These are phyloP conservation scores for Drosophila tanythrix DNA, from an alignment of 2,888 invertebrate genomes.

Conservation along the genomic window DNA sequence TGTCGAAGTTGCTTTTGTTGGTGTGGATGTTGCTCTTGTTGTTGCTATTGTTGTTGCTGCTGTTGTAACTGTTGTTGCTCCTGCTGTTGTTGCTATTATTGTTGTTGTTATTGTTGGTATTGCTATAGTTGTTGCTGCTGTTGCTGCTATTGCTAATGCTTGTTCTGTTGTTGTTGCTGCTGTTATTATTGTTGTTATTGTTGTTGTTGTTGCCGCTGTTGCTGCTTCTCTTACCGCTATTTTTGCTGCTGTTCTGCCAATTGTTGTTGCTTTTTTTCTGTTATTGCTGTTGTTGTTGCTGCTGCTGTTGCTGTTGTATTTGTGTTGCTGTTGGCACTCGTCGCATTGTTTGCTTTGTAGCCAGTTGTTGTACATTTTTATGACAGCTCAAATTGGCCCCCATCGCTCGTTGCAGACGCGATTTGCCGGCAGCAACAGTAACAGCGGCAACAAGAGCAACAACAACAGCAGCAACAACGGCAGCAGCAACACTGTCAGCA, in stretches of 20 bases:
- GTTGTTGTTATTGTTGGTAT: slow-evolving; percentile 41
- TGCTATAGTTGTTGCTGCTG: slow-evolving; percentile 40
- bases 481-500: slow-evolving; percentile 75
- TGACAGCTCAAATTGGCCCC: slow-evolving; percentile 80
- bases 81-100: slow-evolving; percentile 31
- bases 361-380: slow-evolving; percentile 79
- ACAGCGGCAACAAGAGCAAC: neutral
- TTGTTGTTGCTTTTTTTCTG: slow-evolving; percentile 22
- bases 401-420: slow-evolving; percentile 61
- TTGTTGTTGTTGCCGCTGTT: slow-evolving; percentile 39
- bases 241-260: slow-evolving; percentile 26
- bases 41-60: slow-evolving; percentile 36
- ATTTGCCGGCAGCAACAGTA: slow-evolving; percentile 65
- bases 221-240: slow-evolving; percentile 14
- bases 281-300: slow-evolving; percentile 36
- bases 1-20: slow-evolving; percentile 36
- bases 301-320: slow-evolving; percentile 37
- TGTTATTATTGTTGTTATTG: slow-evolving; percentile 37
- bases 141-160: slow-evolving; percentile 42
- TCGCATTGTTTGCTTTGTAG: slow-evolving; percentile 78
- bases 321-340: slow-evolving; percentile 76
- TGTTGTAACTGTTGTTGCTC: slow-evolving; percentile 46
- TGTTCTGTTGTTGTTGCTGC: slow-evolving; percentile 33
- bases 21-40: slow-evolving; percentile 29
- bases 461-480: slow-evolving; percentile 58